Percentiles rank a stretch among this genome's conserved stretches.
Evolutionary conservation across 2,113 vertebrate genomes (phyloP).

Genomic region (Eonycteris spelaea): DNA sequence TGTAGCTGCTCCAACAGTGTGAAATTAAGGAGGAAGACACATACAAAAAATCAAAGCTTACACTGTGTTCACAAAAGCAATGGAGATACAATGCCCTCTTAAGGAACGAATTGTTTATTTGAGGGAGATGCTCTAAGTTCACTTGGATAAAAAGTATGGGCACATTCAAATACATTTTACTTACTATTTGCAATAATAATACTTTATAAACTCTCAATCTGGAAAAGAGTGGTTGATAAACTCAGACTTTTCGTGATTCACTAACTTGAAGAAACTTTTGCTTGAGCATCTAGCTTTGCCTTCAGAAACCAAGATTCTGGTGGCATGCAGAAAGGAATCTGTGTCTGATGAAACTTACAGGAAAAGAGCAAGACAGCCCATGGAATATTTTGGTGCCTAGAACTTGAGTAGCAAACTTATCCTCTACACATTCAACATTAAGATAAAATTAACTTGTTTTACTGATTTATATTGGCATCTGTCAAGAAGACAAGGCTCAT

Average conservation of each 20-base stretch:
- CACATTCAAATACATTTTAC: background rate
- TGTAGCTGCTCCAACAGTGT: background rate
- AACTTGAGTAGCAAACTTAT: background rate
- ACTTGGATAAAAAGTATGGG: background rate
- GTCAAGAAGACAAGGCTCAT: background rate
- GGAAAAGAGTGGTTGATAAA: background rate
- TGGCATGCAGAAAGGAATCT: background rate
- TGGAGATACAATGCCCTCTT: rapidly evolving
- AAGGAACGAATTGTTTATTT: background rate
- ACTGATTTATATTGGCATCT: background rate
- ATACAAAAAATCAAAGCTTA: background rate
- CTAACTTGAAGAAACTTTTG: background rate
- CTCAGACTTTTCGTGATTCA: background rate
- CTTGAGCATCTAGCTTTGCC: background rate
- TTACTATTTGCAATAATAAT: background rate
- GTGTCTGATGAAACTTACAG: background rate
- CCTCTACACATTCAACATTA: background rate
- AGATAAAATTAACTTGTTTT: background rate
- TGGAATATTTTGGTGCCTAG: background rate
- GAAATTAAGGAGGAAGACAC: background rate
- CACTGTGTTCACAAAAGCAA: background rate
- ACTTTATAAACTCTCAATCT: background rate
- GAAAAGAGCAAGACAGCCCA: background rate
- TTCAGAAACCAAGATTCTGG: background rate
- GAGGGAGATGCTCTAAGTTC: background rate